Evolutionary conservation across 2,113 vertebrate species (phyloP).

Genomic region (Ailuropoda melanoleuca): DNA sequence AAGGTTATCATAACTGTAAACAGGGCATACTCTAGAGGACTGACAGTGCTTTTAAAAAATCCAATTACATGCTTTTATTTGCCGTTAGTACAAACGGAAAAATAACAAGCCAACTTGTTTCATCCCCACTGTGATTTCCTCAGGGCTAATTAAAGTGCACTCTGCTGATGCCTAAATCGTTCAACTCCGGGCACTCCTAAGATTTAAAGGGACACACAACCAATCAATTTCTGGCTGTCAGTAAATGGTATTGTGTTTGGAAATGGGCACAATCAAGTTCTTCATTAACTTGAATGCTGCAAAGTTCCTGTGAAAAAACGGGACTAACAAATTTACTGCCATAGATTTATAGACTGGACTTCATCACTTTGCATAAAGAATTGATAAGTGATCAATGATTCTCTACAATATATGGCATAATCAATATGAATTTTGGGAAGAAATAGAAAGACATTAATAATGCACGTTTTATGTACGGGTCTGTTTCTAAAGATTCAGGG

Average conservation of each 20-base stretch:
- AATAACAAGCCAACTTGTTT: slow-evolving; percentile 80
- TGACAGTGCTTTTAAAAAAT: slow-evolving; percentile 66
- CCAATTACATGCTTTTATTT: slow-evolving; percentile 80
- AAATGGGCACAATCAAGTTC: not conserved
- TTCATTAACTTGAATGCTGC: not conserved
- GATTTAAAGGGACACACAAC: slow-evolving; percentile 65
- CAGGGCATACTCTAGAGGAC: slow-evolving; percentile 66
- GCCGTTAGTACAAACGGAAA: slow-evolving; percentile 74
- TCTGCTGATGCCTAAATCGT: slow-evolving; percentile 64
- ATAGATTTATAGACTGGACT: slow-evolving; percentile 68
- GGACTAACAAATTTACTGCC: slow-evolving; percentile 46
- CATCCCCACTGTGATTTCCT: slow-evolving; percentile 80
- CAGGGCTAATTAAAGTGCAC: slow-evolving; percentile 82
- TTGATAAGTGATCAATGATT: slow-evolving; percentile 72
- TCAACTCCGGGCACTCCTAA: slow-evolving; percentile 43
- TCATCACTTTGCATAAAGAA: slow-evolving; percentile 69
- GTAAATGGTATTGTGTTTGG: not conserved
- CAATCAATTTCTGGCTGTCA: not conserved
- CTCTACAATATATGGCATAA: slow-evolving; percentile 38
- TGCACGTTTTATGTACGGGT: slow-evolving; percentile 46
- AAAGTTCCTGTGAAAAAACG: slow-evolving; percentile 29
- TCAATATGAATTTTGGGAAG: slow-evolving; percentile 42
- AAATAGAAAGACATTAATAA: slow-evolving; percentile 71
- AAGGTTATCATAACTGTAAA: slow-evolving; percentile 67
- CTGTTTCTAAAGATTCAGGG: slow-evolving; percentile 56